Conservation (phyloP, 2,113 vertebrate species). For the Odontesthes bonariensis region DNA sequence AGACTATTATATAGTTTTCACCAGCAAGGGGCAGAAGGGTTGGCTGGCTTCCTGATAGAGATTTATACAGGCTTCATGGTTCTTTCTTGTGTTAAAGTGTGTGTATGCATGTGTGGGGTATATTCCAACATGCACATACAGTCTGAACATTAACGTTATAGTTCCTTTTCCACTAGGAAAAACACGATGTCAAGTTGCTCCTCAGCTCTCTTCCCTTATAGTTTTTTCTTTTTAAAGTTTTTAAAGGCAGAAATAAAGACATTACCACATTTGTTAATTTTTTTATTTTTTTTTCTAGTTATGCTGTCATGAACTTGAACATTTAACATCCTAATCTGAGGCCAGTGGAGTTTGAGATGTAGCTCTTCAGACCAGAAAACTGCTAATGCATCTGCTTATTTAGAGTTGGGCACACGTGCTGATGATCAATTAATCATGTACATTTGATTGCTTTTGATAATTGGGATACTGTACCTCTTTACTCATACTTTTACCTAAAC, state of each 20-base stretch:
- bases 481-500: slow-evolving; percentile 37
- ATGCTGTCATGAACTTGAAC: too few species aligned
- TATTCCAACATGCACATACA: slow-evolving; percentile 48
- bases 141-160: slow-evolving; percentile 47
- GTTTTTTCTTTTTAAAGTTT: slow-evolving; percentile 12
- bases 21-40: slow-evolving; percentile 71
- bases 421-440: too few species aligned
- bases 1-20: slow-evolving; percentile 78
- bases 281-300: too few species aligned
- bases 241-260: too few species aligned
- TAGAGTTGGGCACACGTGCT: too few species aligned
- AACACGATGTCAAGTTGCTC: slow-evolving; percentile 39
- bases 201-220: slow-evolving; percentile 13
- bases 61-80: slow-evolving; percentile 78
- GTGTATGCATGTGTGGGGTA: slow-evolving; percentile 26
- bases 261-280: too few species aligned
- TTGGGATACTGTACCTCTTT: slow-evolving; percentile 1
- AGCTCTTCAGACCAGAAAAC: too few species aligned
- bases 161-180: slow-evolving; percentile 40
- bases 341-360: too few species aligned
- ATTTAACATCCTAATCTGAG: too few species aligned
- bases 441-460: not conserved
- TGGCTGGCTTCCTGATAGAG: slow-evolving; percentile 78
- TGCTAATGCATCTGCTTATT: too few species aligned
- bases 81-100: slow-evolving; percentile 43